Base-by-base conservation (phyloP, 2,888 invertebrate genomes). In the Thysanoteuthis rhombus region DNA sequence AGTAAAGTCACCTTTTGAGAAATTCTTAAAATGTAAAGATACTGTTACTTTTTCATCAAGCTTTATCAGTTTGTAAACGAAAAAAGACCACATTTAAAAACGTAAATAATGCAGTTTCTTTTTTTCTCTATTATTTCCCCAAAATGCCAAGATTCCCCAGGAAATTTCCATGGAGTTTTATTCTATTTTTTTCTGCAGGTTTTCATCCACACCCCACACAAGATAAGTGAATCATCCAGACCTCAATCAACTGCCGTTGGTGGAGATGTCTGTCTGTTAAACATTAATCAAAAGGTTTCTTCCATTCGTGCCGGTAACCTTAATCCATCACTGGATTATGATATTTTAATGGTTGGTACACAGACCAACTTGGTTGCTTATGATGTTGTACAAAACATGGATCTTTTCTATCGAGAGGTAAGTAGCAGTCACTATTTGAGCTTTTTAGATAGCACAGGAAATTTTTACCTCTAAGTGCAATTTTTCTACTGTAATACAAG, bases 331-430 rank as follows among this genome's bases (percentile, higher is more conserved):
- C 97, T 98, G 95, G 94, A 95, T 6, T 96, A 96, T 94, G 99
- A 99, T 96, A 97, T 98, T 95, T 97, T 99, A 75, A 97, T 99
- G 39, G 98, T 99, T 94, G 99, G 99, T 89, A 98, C 98, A 1
- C 97, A 98, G 92, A 98, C 98, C 4, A 98, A 98, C 96, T 97
- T 98, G 12, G 97, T 98, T 93, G 99, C 98, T 0, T 99, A 99
- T 97, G 98, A 99, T 97, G 98, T 99, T 10, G 98, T 99, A 96
- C 98, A 99, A 95, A 99, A 99, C 97, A 98, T 98, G 38, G 99
- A 99, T 96, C 97, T 99, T 1, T 99, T 99, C 97, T 99, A 98
- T 97, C 98, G 98, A 97, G 99, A 99, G 97, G 98, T 98, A 92
- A 92, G 42, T 40, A 40, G 39, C 32, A 90, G n/a, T 39, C 25